These are phyloP conservation scores for Rhyacichthys aspro DNA, from an alignment of 2,797 vertebrate genomes.

Conservation along the genomic window DNA sequence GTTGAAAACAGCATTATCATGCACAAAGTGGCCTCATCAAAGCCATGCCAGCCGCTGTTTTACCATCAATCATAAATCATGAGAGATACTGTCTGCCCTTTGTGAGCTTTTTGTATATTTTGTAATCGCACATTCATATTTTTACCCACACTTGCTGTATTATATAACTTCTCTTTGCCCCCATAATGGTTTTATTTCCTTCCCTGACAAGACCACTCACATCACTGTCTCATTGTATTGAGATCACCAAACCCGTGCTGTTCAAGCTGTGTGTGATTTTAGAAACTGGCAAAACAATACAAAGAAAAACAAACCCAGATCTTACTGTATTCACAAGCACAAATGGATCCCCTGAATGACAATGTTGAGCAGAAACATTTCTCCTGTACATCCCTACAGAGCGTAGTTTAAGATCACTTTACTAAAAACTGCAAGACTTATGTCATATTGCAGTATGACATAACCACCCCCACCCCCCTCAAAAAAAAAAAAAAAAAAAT, in stretches of 20 bases:
- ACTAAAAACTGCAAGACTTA: slow-evolving; percentile 32
- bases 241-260: slow-evolving; percentile 34
- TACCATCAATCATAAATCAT: slow-evolving; percentile 27
- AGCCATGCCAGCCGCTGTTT: too few species aligned
- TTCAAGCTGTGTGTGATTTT: slow-evolving; percentile 47
- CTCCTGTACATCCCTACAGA: slow-evolving; percentile 18
- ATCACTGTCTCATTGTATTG: slow-evolving; percentile 19
- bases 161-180: slow-evolving; percentile 20
- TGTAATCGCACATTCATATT: slow-evolving; percentile 14
- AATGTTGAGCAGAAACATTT: slow-evolving; percentile 3
- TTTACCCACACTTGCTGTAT: slow-evolving; percentile 16
- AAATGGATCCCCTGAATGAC: slow-evolving; percentile 21
- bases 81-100: slow-evolving; percentile 1
- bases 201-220: slow-evolving; percentile 39
- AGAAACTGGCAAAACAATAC: slow-evolving; percentile 24
- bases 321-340: slow-evolving; percentile 25
- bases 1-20: slow-evolving; percentile 60
- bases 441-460: too few species aligned
- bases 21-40: slow-evolving; percentile 63
- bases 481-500: slow-evolving; percentile 33
- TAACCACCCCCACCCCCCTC: too few species aligned
- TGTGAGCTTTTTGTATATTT: slow-evolving; percentile 15
- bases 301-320: slow-evolving; percentile 42
- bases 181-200: slow-evolving; percentile 49
- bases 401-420: slow-evolving; percentile 25